Evolutionary conservation across 2,113 vertebrate species (phyloP).

Genomic region (Elephantulus edwardii): DNA sequence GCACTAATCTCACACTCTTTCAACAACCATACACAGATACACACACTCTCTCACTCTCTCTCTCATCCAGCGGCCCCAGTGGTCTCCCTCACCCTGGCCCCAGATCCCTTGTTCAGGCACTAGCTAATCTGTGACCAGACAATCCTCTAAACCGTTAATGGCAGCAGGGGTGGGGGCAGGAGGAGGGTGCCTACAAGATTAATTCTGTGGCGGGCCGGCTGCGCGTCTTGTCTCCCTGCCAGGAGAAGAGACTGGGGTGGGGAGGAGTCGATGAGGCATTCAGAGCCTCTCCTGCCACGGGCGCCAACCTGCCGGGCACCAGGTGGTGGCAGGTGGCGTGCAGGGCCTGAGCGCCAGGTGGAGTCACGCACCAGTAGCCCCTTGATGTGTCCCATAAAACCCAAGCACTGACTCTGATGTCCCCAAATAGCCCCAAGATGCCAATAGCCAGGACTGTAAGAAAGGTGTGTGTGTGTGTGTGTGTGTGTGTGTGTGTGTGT

Average conservation of each 20-base stretch:
- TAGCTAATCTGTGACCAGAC: not conserved
- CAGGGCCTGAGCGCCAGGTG: slow-evolving; percentile 54
- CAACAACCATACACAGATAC: too few relatives aligned
- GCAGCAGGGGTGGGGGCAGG: not conserved
- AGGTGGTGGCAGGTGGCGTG: slow-evolving; percentile 73
- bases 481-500: not conserved
- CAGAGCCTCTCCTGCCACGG: not conserved
- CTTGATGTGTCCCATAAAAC: slow-evolving; percentile 60
- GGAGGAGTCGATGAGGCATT: slow-evolving; percentile 20
- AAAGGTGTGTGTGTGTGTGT: not conserved
- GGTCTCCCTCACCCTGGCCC: not conserved
- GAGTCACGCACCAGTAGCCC: slow-evolving; percentile 69
- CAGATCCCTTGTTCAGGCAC: not conserved
- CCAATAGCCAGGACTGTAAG: not conserved
- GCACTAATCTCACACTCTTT: too few relatives aligned
- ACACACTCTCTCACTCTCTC: too few relatives aligned
- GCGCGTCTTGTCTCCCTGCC: slow-evolving; percentile 26
- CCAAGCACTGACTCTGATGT: slow-evolving; percentile 37
- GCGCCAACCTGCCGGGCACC: slow-evolving; percentile 51
- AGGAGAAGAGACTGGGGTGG: not conserved
- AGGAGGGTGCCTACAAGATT: not conserved
- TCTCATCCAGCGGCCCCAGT: too few relatives aligned
- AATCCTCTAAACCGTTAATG: not conserved
- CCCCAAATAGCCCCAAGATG: slow-evolving; percentile 41
- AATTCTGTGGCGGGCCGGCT: not conserved